Evolutionary conservation across 2,113 vertebrate genomes (phyloP).

Genomic region (Ophthalmolycus amberensis): DNA sequence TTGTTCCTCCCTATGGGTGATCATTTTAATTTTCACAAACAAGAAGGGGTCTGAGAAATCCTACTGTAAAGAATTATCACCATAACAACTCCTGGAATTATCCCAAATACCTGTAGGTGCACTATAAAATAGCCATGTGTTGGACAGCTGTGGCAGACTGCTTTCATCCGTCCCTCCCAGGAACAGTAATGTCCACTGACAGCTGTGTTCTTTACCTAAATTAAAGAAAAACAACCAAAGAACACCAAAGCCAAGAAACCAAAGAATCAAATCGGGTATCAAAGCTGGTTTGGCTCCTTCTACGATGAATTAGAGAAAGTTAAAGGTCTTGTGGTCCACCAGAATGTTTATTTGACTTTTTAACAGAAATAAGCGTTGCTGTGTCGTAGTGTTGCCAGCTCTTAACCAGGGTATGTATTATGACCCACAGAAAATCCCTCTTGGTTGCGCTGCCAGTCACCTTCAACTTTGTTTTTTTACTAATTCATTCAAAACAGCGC

Average conservation of each 20-base stretch:
- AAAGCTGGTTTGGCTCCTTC: background rate
- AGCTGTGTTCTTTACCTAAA: slow-evolving; percentile 29
- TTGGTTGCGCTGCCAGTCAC: slow-evolving; percentile 44
- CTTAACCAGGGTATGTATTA: slow-evolving; percentile 32
- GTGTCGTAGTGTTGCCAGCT: slow-evolving; percentile 26
- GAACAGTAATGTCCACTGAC: slow-evolving; percentile 20
- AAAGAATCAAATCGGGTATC: background rate
- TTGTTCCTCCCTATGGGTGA: background rate
- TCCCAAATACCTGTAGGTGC: slow-evolving; percentile 78
- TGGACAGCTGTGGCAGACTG: slow-evolving; percentile 62
- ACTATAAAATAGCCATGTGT: slow-evolving; percentile 69
- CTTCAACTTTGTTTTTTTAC: background rate
- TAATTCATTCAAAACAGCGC: slow-evolving; percentile 25
- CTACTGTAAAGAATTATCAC: slow-evolving; percentile 51
- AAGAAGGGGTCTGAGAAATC: slow-evolving; percentile 4
- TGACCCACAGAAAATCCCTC: slow-evolving; percentile 38
- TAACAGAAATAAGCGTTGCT: slow-evolving; percentile 40
- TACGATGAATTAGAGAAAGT: slow-evolving; percentile 14
- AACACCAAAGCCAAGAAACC: slow-evolving; percentile 9
- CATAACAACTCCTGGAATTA: slow-evolving; percentile 68
- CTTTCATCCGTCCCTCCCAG: slow-evolving; percentile 44
- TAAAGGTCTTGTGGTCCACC: slow-evolving; percentile 39
- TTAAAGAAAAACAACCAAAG: slow-evolving; percentile 1
- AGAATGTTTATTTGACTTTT: slow-evolving; percentile 65
- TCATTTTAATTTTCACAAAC: background rate